Base-by-base conservation (phyloP, 2,797 vertebrate genomes). In the Xenops minutus region DNA sequence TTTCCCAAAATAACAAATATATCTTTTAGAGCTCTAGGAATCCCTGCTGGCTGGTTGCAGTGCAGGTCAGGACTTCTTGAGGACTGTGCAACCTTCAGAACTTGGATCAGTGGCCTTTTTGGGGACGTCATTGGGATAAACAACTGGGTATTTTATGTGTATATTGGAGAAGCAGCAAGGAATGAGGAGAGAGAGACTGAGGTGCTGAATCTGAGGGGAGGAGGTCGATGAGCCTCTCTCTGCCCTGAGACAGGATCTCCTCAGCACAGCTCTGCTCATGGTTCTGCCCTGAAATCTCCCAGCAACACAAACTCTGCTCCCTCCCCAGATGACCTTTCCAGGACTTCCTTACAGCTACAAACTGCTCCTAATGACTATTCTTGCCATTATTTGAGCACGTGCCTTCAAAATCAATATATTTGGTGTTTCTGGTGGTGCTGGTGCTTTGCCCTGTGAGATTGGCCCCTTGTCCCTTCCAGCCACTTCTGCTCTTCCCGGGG, bases 61-160 rank as follows among this genome's bases (percentile, higher is more conserved):
- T 9, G 49, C 36, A 37, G 30, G 20, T 39, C 64, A 63, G 29
- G 26, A 52, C 49, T 78, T 46, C 74, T 36, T 29, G 19, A 30
- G 24, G 17, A 30, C 4, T 37, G 11, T 34, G 27, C 7, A 21
- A 51, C 24, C 22, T 59, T 51, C 67, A 71, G 37, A 82, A 59
- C 17, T 32, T 8, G 4, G 6, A 55, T 17, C 49, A 14, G 41
- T 63, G 44, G 26, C 27, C 63, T 74, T 58, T 23, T n/a, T 23
- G 30, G 20, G 8, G 43, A 14, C 16, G 7, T 46, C 58, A 20
- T 43, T 5, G n/a, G 54, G 21, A n/a, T 55, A 51, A 67, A 71
- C 2, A 54, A 20, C 17, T 32, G 6, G 0, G 46, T 32, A 8
- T 20, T 83, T 64, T 5, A 14, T 9, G 18, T 39, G 17, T 34